Conservation (phyloP, 2,888 invertebrate species). For the Fragum whitleyi region DNA sequence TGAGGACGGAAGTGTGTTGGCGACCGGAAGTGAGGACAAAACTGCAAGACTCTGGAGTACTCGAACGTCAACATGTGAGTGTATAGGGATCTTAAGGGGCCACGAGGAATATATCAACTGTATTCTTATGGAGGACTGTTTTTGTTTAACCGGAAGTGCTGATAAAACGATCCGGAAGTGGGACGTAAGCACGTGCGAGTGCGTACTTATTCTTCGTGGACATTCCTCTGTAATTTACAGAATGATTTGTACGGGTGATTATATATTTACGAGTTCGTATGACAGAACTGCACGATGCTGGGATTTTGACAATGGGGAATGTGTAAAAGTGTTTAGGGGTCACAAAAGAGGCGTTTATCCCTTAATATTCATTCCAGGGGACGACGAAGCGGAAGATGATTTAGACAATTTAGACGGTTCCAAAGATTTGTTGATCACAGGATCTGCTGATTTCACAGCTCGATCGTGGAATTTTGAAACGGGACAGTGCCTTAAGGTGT, state of each 20-base stretch:
- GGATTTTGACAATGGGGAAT: constrained; percentile 86
- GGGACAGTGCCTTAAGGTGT: constrained; percentile 82
- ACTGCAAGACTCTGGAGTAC: constrained; percentile 86
- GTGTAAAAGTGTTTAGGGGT: constrained; percentile 85
- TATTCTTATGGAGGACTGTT: constrained; percentile 85
- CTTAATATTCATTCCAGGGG: constrained; percentile 86
- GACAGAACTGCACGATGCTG: constrained; percentile 85
- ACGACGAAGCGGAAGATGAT: constrained; percentile 81
- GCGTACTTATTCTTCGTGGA: constrained; percentile 85
- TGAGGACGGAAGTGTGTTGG: constrained; percentile 86
- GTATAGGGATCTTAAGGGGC: constrained; percentile 86
- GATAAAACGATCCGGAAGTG: constrained; percentile 86
- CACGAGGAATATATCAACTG: constrained; percentile 86
- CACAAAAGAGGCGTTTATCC: constrained; percentile 86
- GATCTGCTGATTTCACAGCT: constrained; percentile 85
- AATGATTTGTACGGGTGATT: constrained; percentile 86
- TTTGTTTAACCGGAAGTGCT: constrained; percentile 86
- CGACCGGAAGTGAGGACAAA: constrained; percentile 86
- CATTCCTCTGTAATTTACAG: constrained; percentile 86
- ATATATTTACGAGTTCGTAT: constrained; percentile 84
- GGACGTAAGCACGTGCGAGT: constrained; percentile 86
- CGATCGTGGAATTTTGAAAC: constrained; percentile 85
- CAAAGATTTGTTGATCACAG: constrained; percentile 84
- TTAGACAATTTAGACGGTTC: constrained; percentile 78
- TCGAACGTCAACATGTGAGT: constrained; percentile 85